A percentile compares a stretch with the other conserved stretches of the same genome.
Evolutionary conservation across 1,140 invertebrate genomes (phyloP).

Genomic region (Ericerus pela): DNA sequence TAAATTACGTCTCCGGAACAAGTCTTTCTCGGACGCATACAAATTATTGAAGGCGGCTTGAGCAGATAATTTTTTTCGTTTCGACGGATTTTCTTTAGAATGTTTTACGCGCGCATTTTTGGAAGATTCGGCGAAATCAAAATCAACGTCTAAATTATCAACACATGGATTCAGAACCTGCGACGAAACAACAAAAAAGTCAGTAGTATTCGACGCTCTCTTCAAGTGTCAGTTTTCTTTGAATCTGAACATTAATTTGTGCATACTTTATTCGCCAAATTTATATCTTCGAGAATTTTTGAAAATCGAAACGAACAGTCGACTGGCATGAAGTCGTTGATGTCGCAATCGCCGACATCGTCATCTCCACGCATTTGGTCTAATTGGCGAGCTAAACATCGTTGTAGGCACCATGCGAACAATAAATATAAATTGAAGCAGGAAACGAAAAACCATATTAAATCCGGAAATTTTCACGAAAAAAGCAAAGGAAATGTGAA

Average conservation of each 20-base stretch:
- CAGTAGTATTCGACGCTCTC: too few relatives aligned
- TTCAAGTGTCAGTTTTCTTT: too few relatives aligned
- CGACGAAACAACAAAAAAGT: too few relatives aligned
- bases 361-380: neutral
- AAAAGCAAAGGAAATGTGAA: too few relatives aligned
- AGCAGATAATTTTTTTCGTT: neutral
- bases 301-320: neutral
- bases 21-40: neutral
- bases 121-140: too few relatives aligned
- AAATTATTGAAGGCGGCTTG: neutral
- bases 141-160: too few relatives aligned
- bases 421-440: too few relatives aligned
- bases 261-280: neutral
- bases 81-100: neutral
- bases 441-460: too few relatives aligned
- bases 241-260: too few relatives aligned
- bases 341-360: neutral
- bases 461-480: too few relatives aligned
- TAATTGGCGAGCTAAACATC: neutral
- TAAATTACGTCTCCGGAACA: slow-evolving; percentile 2
- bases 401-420: too few relatives aligned
- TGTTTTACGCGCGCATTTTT: too few relatives aligned
- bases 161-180: neutral
- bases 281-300: neutral
- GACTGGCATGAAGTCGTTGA: neutral